A percentile compares a stretch with the other conserved stretches of the same genome.
Evolutionary conservation across 1,140 invertebrate species (phyloP).

Genomic region (Phocides pigmalion): DNA sequence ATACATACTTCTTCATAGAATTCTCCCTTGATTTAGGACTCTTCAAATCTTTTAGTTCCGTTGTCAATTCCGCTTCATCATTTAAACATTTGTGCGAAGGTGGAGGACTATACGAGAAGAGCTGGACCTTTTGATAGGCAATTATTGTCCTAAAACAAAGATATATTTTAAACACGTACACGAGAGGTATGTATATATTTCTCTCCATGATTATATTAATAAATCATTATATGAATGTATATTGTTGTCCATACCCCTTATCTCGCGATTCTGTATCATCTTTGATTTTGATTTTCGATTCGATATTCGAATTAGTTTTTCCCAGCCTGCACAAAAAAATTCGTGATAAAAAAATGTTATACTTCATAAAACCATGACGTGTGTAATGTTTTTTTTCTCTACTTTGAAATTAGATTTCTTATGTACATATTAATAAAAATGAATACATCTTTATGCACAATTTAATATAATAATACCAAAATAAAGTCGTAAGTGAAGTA

Average conservation of each 20-base stretch:
- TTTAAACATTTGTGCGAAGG: conserved; percentile 21
- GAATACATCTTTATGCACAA: no score
- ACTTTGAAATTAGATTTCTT: no score
- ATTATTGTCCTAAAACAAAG: conserved; percentile 44
- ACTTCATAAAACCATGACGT: no score
- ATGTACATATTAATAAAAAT: no score
- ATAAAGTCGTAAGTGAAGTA: no score
- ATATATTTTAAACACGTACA: not conserved
- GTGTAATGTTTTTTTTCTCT: no score
- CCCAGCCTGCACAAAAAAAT: conserved; percentile 41
- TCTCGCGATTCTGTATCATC: conserved; percentile 41
- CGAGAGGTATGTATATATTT: no score
- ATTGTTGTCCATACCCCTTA: conserved; percentile 41
- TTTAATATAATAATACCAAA: no score
- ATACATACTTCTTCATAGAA: conserved; percentile 41
- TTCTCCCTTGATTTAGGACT: conserved; percentile 38
- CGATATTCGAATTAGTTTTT: conserved; percentile 56
- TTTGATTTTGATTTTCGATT: conserved; percentile 50
- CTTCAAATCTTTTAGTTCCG: conserved; percentile 55
- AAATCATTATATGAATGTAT: no score
- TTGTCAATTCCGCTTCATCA: conserved; percentile 41
- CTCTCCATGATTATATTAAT: no score
- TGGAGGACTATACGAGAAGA: conserved; percentile 44
- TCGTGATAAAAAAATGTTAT: no score
- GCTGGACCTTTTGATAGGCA: conserved; percentile 49